These are phyloP conservation scores for Patagioenas fasciata DNA, from an alignment of 2,113 vertebrate genomes.

Conservation along the genomic window DNA sequence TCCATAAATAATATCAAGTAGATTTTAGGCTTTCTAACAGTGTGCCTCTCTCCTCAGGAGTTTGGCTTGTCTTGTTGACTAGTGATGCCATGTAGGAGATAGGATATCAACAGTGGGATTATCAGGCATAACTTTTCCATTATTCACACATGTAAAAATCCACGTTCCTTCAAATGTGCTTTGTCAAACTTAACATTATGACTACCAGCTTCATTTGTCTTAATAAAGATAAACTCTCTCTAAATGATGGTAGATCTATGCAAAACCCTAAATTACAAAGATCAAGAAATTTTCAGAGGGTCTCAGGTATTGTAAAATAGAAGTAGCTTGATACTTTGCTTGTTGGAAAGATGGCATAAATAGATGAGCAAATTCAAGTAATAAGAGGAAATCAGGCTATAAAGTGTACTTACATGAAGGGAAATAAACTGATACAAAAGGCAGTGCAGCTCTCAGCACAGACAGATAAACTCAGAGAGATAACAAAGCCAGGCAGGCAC, in stretches of 20 bases:
- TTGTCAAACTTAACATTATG: neutral
- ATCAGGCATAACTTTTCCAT: neutral
- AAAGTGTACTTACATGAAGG: neutral
- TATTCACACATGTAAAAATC: neutral
- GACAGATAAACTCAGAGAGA: neutral
- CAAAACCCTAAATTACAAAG: neutral
- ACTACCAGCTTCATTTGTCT: neutral
- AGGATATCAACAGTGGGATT: neutral
- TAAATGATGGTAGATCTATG: neutral
- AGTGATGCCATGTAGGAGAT: neutral
- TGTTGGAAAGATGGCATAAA: neutral
- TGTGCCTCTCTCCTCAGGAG: neutral
- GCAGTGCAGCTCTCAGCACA: neutral
- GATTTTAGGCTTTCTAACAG: neutral
- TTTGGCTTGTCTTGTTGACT: neutral
- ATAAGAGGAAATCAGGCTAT: neutral
- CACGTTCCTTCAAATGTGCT: neutral
- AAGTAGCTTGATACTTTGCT: neutral
- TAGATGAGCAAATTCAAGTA: neutral
- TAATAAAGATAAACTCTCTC: neutral
- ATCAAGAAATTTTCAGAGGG: neutral
- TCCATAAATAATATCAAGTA: neutral
- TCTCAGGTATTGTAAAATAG: neutral
- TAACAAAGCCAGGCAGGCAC: neutral
- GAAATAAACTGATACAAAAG: neutral